Percentiles rank a stretch among this genome's conserved stretches.
These are phyloP conservation scores for Platanista minor DNA, from an alignment of 2,113 vertebrate genomes.

Conservation along the genomic window DNA sequence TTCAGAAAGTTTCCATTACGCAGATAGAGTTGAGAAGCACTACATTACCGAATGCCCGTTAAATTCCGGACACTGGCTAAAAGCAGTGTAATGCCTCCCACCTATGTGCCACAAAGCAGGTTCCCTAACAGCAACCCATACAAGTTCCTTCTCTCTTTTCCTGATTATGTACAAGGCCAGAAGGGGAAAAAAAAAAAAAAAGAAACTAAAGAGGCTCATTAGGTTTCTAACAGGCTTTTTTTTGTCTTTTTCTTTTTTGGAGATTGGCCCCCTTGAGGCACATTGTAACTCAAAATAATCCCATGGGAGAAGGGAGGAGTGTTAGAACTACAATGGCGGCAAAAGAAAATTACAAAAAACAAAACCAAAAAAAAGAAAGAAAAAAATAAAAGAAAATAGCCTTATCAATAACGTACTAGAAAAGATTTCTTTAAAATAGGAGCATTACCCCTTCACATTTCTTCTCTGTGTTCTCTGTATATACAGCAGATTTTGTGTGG, in stretches of 20 bases:
- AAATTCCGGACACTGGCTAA: neutral
- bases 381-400: neutral
- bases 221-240: neutral
- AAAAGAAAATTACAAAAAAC: neutral
- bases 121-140: neutral
- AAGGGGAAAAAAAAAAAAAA: fast-evolving
- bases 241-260: neutral
- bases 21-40: neutral
- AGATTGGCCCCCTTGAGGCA: neutral
- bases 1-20: neutral
- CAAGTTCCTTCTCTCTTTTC: neutral
- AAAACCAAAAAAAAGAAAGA: neutral
- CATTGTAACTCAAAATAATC: neutral
- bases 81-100: neutral
- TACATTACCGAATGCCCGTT: neutral
- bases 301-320: neutral
- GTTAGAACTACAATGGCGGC: neutral
- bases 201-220: neutral
- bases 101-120: neutral
- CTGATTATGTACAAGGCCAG: neutral
- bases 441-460: neutral
- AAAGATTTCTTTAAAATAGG: conserved; percentile 16
- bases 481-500: neutral
- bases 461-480: neutral
- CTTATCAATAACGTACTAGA: neutral